phyloP scores from a whole-genome alignment of 2,113 vertebrate genomes.

The Potamarius usumacintae region DNA sequence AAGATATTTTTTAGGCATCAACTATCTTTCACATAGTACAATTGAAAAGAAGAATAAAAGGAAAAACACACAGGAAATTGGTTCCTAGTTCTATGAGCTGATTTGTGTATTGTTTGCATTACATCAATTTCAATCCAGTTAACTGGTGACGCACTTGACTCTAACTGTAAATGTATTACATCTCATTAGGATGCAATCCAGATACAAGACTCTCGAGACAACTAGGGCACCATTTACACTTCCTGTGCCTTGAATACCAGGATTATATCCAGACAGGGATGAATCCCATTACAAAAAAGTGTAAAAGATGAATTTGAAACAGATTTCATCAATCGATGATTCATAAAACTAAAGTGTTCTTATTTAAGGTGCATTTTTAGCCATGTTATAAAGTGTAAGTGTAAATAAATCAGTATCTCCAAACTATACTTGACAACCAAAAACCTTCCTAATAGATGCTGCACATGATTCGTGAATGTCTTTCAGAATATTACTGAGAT shows the following conservation, averaged over 20 bases:
- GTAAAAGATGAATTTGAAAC: neutral
- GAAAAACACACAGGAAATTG: neutral
- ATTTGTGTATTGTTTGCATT: neutral
- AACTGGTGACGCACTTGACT: neutral
- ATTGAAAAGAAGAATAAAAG: neutral
- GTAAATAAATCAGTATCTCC: neutral
- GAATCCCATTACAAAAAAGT: neutral
- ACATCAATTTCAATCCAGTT: neutral
- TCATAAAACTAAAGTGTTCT: neutral
- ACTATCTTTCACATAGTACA: no score
- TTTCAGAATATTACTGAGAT: neutral
- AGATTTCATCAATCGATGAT: neutral
- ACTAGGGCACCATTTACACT: neutral
- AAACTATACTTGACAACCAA: neutral
- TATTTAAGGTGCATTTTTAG: neutral
- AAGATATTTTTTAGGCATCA: neutral
- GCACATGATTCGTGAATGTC: neutral
- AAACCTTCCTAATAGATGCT: neutral
- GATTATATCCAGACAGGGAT: neutral
- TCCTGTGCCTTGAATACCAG: neutral
- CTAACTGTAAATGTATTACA: neutral
- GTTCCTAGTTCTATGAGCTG: neutral
- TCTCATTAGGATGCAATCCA: neutral
- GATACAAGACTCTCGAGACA: neutral
- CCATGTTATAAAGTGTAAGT: neutral